Base-by-base conservation (phyloP, 1,140 invertebrate species). In the Penaeus japonicus region DNA sequence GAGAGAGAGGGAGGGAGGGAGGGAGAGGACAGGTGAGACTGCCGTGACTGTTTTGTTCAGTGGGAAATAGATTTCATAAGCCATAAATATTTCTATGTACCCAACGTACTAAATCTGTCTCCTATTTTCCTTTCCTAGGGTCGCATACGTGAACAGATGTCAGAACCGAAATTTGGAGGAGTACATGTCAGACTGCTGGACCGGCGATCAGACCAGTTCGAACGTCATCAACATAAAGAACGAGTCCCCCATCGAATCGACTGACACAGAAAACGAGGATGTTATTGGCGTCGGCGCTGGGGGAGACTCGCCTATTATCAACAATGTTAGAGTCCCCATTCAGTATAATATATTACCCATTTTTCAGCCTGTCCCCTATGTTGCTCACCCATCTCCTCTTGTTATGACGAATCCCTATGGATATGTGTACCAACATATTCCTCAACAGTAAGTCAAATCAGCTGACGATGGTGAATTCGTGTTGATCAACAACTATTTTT, bases 111-210 rank as follows among this genome's bases (percentile, higher is more conserved):
- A 1, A 47, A 12, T 47, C 39, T 7, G 3, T 39, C 39, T 10
- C 12, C 4, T 7, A 39, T 0, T 59, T 18, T 78, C 0, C 20
- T 77, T 79, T 22, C 5, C 22, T 53, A 86, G 85, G 85, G 85
- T 86, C 24, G 85, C 85, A 10, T 86, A 86, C 18, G 55, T 53
- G 1, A 86, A 53, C 15, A 86, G 53, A 35, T 86, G 85, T 53
- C 2, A 86, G 73, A 65, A 86, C 27, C 32, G 55, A 5, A 59
- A 86, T 27, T 39, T 86, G 0, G 55, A 80, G 18, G 75, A 86
- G n/a, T 86, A 86, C 77, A 86, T 86, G 30, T 32, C 75, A 1
- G 85, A 86, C 22, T 86, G 85, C n/a, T 80, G 75, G 85, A 54
- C 57, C 20, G 24, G 47, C 1, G 47, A n/a, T n/a, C 3, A 32